phyloP scores from a whole-genome alignment of 2,888 invertebrate genomes.

The Plemyria rubiginata region DNA sequence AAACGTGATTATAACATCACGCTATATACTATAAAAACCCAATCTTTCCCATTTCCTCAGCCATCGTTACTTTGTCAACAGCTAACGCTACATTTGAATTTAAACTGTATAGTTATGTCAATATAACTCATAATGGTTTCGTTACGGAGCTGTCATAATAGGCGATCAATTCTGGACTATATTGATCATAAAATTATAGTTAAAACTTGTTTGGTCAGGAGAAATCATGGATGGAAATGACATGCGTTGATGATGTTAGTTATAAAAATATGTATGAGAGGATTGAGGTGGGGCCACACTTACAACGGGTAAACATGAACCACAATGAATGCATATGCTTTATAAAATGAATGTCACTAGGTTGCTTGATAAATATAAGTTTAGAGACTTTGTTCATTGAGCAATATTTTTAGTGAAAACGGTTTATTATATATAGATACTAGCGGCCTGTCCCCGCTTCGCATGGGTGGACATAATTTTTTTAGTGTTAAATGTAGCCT shows the following conservation, averaged over 20 bases:
- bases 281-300: constrained; percentile 39
- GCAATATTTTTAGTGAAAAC: no score
- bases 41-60: constrained; percentile 42
- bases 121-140: constrained; percentile 57
- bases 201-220: constrained; percentile 52
- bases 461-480: no score
- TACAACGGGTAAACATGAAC: constrained; percentile 29
- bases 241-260: constrained; percentile 35
- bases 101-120: constrained; percentile 53
- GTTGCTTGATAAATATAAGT: no score
- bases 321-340: background rate
- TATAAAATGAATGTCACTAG: no score
- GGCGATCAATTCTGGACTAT: constrained; percentile 54
- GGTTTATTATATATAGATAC: no score
- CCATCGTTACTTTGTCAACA: constrained; percentile 57
- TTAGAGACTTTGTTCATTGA: no score
- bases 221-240: constrained; percentile 48
- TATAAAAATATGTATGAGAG: constrained; percentile 49
- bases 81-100: constrained; percentile 53
- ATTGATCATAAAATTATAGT: constrained; percentile 59
- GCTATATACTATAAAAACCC: constrained; percentile 53
- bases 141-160: constrained; percentile 58
- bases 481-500: no score
- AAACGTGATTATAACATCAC: constrained; percentile 45
- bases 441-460: no score